Percentiles rank a stretch among this genome's conserved stretches.
Conservation (phyloP, 2,888 invertebrate genomes). For the Epiblema foenella region DNA sequence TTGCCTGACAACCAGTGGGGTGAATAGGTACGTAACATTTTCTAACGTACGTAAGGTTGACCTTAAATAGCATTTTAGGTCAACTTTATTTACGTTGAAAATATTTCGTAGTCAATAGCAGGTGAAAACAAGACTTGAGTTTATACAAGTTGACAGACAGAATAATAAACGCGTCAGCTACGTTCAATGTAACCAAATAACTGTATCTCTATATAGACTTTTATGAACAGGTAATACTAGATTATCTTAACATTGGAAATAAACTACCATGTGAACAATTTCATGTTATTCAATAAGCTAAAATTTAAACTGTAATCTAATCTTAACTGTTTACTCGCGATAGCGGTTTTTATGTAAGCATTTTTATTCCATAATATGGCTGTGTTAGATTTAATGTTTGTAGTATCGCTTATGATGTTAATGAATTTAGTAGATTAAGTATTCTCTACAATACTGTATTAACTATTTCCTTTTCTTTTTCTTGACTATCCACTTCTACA, state of each 20-base stretch:
- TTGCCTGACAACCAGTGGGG: no score
- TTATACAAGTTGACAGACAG: no score
- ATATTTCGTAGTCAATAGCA: no score
- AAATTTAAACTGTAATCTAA: not conserved
- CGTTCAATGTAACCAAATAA: not conserved
- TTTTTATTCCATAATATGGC: constrained; percentile 45
- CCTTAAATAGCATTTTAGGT: no score
- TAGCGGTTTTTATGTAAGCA: constrained; percentile 26
- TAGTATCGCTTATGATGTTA: constrained; percentile 38
- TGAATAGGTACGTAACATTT: no score
- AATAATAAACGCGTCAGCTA: no score
- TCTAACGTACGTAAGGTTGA: no score
- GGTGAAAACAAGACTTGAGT: no score
- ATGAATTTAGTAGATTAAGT: constrained; percentile 41
- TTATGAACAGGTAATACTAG: not conserved
- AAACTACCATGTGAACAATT: not conserved
- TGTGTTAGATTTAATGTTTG: constrained; percentile 46
- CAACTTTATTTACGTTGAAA: no score
- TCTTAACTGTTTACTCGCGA: not conserved
- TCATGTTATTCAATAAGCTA: not conserved
- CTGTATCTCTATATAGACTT: not conserved
- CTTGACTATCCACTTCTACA: constrained; percentile 3
- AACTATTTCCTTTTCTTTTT: constrained; percentile 5
- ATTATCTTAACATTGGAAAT: not conserved
- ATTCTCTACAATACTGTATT: constrained; percentile 1